Conservation (phyloP, 1,140 invertebrate species). For the Diplogasteroides magnus region DNA sequence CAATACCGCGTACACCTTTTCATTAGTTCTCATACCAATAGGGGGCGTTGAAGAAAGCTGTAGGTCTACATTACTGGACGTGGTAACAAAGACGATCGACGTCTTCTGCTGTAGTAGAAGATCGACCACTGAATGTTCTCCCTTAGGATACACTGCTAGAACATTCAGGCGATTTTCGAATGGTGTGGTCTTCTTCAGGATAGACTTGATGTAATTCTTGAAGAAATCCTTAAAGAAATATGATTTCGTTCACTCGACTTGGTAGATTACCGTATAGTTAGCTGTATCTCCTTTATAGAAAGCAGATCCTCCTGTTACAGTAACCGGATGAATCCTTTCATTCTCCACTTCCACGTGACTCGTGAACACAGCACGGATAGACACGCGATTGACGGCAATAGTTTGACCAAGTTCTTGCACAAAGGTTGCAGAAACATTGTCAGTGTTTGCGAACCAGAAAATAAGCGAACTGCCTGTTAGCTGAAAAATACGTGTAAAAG, state of each 20-base stretch:
- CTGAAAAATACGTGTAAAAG: background rate
- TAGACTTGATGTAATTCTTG: background rate
- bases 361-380: background rate
- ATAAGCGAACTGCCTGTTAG: background rate
- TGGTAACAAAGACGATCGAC: no score
- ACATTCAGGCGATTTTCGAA: background rate
- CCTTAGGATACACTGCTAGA: no score
- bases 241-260: background rate
- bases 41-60: no score
- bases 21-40: no score
- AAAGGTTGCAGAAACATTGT: background rate
- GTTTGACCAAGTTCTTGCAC: background rate
- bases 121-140: no score
- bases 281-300: background rate
- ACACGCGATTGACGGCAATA: background rate
- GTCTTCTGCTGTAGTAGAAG: no score
- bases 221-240: background rate
- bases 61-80: no score
- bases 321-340: background rate
- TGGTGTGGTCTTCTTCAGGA: background rate
- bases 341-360: background rate
- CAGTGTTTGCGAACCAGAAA: background rate
- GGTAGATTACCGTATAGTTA: background rate
- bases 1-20: no score
- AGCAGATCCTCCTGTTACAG: background rate